A percentile compares a stretch with the other conserved stretches of the same genome.
Conservation (phyloP, 2,113 vertebrate species). For the Myotis brandtii region DNA sequence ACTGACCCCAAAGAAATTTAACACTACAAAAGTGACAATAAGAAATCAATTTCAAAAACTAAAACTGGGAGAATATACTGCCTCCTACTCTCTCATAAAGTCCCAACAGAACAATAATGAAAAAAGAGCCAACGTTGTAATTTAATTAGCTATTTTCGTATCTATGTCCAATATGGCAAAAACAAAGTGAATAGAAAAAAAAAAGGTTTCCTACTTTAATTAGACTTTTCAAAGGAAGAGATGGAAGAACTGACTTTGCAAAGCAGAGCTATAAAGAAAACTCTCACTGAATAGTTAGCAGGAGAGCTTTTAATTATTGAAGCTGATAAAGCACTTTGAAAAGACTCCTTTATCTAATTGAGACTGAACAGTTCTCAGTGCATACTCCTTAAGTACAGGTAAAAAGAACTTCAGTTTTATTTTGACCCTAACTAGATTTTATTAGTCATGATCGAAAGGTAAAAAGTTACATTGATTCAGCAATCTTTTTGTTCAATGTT, state of each 20-base stretch:
- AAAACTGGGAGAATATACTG: not conserved
- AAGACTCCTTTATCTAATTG: conserved; percentile 12
- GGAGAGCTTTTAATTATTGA: conserved; percentile 74
- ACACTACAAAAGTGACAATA: conserved; percentile 6
- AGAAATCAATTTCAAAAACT: not conserved
- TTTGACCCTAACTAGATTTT: conserved; percentile 20
- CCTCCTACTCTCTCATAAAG: not conserved
- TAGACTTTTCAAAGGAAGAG: conserved; percentile 74
- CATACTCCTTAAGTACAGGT: not conserved
- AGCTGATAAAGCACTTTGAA: conserved; percentile 69
- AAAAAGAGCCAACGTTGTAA: conserved; percentile 64
- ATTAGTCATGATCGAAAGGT: conserved; percentile 49
- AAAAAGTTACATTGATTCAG: conserved; percentile 40
- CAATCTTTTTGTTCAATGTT: conserved; percentile 9
- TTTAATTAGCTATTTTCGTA: conserved; percentile 81
- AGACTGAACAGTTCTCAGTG: not conserved
- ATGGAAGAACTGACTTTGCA: conserved; percentile 66
- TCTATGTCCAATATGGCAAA: conserved; percentile 74
- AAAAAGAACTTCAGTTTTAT: not conserved
- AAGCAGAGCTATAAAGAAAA: conserved; percentile 55
- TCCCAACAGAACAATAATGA: conserved; percentile 57
- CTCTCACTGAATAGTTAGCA: conserved; percentile 55
- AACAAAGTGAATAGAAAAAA: conserved; percentile 48
- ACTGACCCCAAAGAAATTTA: conserved; percentile 17
- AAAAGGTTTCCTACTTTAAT: conserved; percentile 77